A percentile compares a stretch with the other conserved stretches of the same genome.
Evolutionary conservation across 1,140 invertebrate genomes (phyloP).

Genomic region (Carposina sasakii): DNA sequence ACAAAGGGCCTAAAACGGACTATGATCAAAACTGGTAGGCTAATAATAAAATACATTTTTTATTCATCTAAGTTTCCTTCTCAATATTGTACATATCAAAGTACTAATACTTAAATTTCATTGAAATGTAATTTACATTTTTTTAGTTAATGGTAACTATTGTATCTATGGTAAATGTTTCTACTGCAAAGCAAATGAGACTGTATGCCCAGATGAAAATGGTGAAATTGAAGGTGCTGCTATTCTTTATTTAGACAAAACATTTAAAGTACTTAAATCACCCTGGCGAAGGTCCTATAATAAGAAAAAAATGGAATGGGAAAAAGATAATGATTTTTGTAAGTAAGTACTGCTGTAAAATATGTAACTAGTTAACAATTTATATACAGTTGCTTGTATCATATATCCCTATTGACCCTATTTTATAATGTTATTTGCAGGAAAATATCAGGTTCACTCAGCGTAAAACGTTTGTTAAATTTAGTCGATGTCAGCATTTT

Average conservation of each 20-base stretch:
- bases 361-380: neutral
- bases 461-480: conserved; percentile 82
- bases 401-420: neutral
- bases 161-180: conserved; percentile 94
- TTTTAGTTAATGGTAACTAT: conserved; percentile 67
- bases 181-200: conserved; percentile 87
- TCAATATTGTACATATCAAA: no score
- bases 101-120: no score
- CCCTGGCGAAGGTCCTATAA: conserved; percentile 94
- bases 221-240: conserved; percentile 86
- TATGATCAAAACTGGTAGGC: conserved; percentile 63
- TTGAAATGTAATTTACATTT: no score
- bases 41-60: no score
- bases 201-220: conserved; percentile 83
- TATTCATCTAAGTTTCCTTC: no score
- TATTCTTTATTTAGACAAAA: conserved; percentile 85
- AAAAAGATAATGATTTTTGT: conserved; percentile 86
- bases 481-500: conserved; percentile 91
- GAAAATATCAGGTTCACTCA: conserved; percentile 69
- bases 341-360: conserved; percentile 69
- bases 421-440: conserved; percentile 45
- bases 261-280: conserved; percentile 80
- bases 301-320: conserved; percentile 86
- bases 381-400: neutral
- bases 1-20: conserved; percentile 78